Conservation (phyloP, 2,113 vertebrate genomes). For the Alexandromys fortis region DNA sequence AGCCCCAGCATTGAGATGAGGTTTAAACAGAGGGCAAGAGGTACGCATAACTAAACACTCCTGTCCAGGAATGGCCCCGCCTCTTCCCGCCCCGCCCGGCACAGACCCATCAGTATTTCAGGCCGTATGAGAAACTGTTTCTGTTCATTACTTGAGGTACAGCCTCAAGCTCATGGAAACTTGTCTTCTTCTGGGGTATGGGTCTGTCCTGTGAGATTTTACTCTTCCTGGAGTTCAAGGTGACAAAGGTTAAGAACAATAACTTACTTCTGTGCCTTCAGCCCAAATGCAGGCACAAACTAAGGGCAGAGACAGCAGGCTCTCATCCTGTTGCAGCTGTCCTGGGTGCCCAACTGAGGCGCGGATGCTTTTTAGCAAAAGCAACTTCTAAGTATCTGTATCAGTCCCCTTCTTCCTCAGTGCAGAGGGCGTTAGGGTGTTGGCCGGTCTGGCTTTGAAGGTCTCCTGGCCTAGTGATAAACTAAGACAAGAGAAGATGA, state of each 20-base stretch:
- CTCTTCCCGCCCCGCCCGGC: accelerated
- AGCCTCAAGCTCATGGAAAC: neutral
- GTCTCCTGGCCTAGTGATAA: neutral
- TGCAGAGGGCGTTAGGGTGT: no score
- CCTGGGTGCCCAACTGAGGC: neutral
- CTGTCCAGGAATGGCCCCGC: no score
- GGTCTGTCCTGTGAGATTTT: neutral
- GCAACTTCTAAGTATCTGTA: neutral
- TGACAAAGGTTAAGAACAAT: neutral
- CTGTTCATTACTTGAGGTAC: neutral
- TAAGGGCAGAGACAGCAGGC: neutral
- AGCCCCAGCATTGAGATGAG: no score
- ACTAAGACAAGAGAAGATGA: neutral
- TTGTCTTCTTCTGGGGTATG: neutral
- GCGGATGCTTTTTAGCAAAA: neutral
- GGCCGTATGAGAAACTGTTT: neutral
- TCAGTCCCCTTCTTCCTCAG: neutral
- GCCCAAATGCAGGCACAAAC: neutral
- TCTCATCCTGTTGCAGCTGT: neutral
- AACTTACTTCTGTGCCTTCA: neutral
- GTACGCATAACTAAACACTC: neutral
- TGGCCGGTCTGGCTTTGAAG: neutral
- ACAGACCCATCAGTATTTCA: neutral
- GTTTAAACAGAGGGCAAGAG: neutral
- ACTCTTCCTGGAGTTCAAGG: neutral